Evolutionary conservation across 2,113 vertebrate species (phyloP).

Genomic region (Chaetodon trifascialis): DNA sequence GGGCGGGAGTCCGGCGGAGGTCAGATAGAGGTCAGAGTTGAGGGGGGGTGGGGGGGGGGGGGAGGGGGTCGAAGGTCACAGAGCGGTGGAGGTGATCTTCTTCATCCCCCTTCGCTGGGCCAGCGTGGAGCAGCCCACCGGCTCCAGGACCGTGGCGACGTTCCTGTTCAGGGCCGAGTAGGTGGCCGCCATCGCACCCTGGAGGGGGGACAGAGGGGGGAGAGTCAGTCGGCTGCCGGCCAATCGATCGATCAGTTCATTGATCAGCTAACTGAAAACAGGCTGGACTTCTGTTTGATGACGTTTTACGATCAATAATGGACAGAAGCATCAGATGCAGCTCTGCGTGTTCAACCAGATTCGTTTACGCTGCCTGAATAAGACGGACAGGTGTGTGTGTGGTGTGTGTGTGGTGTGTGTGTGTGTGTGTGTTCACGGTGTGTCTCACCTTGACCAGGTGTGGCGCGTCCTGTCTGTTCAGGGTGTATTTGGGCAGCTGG

Average conservation of each 20-base stretch:
- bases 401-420: no score
- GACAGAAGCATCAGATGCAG: no score
- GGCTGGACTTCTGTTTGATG: no score
- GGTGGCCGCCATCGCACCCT: conserved; percentile 97
- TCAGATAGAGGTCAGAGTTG: conserved; percentile 73
- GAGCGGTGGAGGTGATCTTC: conserved; percentile 92
- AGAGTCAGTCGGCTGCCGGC: background rate
- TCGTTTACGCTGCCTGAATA: no score
- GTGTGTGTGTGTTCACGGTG: no score
- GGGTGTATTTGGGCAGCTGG: conserved; percentile 91
- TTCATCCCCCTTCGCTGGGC: conserved; percentile 95
- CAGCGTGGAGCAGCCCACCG: conserved; percentile 91
- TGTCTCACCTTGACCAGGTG: conserved; percentile 91
- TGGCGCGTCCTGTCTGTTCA: conserved; percentile 91
- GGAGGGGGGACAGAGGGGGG: conserved; percentile 42
- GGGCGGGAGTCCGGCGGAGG: conserved; percentile 23
- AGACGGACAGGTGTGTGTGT: no score
- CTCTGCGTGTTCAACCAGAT: no score
- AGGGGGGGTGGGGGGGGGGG: background rate
- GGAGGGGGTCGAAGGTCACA: conserved; percentile 63
- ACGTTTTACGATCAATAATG: no score
- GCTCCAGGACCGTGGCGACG: conserved; percentile 91
- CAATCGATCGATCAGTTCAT: background rate
- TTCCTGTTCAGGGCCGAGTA: conserved; percentile 91
- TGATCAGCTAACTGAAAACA: background rate